phyloP scores from a whole-genome alignment of 1,140 invertebrate genomes.

The Platyscapa corneri region DNA sequence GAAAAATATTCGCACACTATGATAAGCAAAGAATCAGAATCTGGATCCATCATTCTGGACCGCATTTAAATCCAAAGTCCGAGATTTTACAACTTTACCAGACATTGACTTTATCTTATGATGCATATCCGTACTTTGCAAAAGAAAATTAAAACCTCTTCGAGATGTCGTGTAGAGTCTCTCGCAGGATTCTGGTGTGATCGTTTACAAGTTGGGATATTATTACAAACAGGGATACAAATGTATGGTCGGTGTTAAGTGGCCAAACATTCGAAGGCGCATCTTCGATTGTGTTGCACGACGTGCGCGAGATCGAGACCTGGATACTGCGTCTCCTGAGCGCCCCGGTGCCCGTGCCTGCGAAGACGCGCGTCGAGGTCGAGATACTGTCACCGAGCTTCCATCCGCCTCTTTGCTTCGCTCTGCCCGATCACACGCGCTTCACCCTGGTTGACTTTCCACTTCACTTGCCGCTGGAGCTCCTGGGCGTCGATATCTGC shows the following conservation, averaged over 20 bases:
- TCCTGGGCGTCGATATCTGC: conserved; percentile 97
- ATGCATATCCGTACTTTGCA: background rate
- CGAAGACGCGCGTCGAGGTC: conserved; percentile 96
- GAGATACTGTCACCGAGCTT: conserved; percentile 93
- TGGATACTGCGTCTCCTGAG: conserved; percentile 97
- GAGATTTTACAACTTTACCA: too few relatives aligned
- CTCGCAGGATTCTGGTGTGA: too few relatives aligned
- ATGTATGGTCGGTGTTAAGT: conserved; percentile 91
- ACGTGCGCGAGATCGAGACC: conserved; percentile 98
- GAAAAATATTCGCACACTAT: too few relatives aligned
- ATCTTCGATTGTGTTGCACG: conserved; percentile 92
- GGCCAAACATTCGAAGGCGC: conserved; percentile 84
- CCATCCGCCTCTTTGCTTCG: conserved; percentile 92
- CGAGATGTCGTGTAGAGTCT: background rate
- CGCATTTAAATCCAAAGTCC: too few relatives aligned
- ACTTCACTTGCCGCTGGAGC: conserved; percentile 96
- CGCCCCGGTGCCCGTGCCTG: conserved; percentile 97
- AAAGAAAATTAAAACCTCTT: background rate
- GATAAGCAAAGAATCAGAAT: too few relatives aligned
- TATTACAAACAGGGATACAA: conserved; percentile 90
- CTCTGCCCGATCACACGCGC: conserved; percentile 96
- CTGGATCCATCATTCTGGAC: too few relatives aligned
- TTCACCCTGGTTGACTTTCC: conserved; percentile 99
- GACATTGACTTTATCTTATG: too few relatives aligned
- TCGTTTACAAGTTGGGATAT: too few relatives aligned